Evolutionary conservation across 2,797 vertebrate genomes (phyloP).

Genomic region (Myotis planiceps): DNA sequence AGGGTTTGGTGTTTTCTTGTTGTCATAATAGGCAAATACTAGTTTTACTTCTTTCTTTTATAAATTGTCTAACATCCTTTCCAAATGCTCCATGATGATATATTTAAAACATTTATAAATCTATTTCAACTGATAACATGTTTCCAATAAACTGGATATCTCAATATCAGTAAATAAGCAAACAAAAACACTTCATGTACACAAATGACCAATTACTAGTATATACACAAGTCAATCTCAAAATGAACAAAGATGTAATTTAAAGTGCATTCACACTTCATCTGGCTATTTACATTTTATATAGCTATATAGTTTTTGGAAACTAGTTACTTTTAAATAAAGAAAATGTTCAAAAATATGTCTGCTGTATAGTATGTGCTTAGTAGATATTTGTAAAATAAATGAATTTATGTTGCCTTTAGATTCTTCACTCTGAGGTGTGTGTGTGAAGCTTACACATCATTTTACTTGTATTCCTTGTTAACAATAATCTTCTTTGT

Average conservation of each 20-base stretch:
- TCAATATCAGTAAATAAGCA: slow-evolving; percentile 1
- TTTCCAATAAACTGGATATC: neutral
- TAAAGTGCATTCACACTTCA: neutral
- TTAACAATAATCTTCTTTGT: neutral
- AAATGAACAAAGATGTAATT: neutral
- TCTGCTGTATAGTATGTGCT: neutral
- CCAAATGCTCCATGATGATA: neutral
- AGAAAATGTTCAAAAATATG: neutral
- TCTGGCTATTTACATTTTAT: neutral
- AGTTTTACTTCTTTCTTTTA: neutral
- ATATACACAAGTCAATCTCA: neutral
- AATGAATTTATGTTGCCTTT: neutral
- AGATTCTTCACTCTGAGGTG: neutral
- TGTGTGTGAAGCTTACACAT: neutral
- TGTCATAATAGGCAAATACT: neutral
- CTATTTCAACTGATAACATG: neutral
- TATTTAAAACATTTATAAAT: neutral
- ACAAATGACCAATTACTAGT: neutral
- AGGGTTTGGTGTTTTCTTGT: neutral
- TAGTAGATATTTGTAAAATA: slow-evolving; percentile 13
- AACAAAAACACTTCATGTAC: neutral
- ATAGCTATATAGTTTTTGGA: neutral
- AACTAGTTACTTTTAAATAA: neutral
- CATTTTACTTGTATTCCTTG: neutral
- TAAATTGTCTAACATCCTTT: neutral